Evolutionary conservation across 2,797 vertebrate genomes (phyloP), one percentile per base, ranked within the genome.

Genomic region (Thaleichthys pacificus): DNA sequence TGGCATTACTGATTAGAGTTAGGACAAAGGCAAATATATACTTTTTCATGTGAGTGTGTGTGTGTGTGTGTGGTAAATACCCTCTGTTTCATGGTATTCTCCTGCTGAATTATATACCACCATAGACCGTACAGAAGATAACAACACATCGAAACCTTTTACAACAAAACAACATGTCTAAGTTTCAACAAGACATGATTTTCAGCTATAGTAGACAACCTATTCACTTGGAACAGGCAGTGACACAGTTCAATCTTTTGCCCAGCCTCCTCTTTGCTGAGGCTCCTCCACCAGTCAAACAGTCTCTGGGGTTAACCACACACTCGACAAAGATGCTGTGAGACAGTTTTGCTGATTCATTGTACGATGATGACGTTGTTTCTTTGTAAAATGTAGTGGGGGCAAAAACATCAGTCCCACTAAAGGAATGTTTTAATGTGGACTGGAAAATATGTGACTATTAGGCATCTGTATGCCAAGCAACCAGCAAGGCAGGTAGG

Each of bases 331-430:
- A 72, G 70, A n/a, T 73, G 75, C 77, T 75, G 66, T 71, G 58
- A 71, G 42, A 66, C 66, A 72, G 65, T 75, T 80, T 76, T 83
- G 83, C 81, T 79, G 82, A 85, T 81, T 88, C 81, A 86, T 77
- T 70, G 75, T 58, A 77, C 65, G 70, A 69, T 79, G 66, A 80
- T 74, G 67, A 76, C 74, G 56, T 71, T 38, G 66, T 71, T 77
- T 75, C 78, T 76, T 32, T 35, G 26, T 30, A 0, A 69, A 68
- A 12, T 24, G 77, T 58, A 78, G 60, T 28, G 72, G 69, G 61
- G 61, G 28, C 74, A 74, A 73, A 78, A 81, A 71, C 71, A 74
- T 84, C 77, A 68, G 69, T 58, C 54, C 60, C 76, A 72, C 77
- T 78, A 68, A 60, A 12, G 17, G 17, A 12, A 61, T 75, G 51